Evolutionary conservation across 2,888 invertebrate genomes (phyloP), one percentile per base, ranked within the genome.

Genomic region (Idaea biselata): DNA sequence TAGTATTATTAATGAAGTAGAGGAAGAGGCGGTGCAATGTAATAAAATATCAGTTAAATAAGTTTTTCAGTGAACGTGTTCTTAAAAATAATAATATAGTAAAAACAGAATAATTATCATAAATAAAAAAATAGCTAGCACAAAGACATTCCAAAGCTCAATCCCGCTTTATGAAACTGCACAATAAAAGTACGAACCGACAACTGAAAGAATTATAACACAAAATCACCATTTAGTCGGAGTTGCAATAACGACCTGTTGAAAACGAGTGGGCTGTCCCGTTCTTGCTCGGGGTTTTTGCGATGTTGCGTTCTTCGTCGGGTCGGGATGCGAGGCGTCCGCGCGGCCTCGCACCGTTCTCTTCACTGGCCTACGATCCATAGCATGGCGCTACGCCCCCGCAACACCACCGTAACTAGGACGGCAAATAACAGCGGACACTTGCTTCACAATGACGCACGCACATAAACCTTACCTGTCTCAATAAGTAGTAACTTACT

Each of bases 211-310:
- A 88, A 88, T 85, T 84, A 88, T 87, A 84, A 81, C 84, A 85
- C 84, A 77, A 79, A 84, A 88, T 86, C 89, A 86, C 88, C 87
- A 88, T 88, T 90, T 85, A 89, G 84, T 84, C 76, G 81, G 79
- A 85, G 85, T 86, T 85, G 87, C 87, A 87, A 86, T 89, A 90
- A 89, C 88, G 91, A 91, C 91, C 91, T 91, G 91, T 91, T 91
- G 91, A 91, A 88, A 88, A 82, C 78, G 83, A 79, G 76, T 77
- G 77, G 76, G 70, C 56, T 77, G 82, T 91, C 89, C 79, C 82
- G 78, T 77, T 91, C 88, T 84, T 71, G 67, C 86, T 69, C 71
- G 65, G 66, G 67, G 62, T 68, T 65, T 70, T 67, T 67, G 70
- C 81, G 86, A 84, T 84, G 59, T 63, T 81, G 76, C 76, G 82